phyloP scores from a whole-genome alignment of 1,140 invertebrate genomes.

The Drosophila saltans region DNA sequence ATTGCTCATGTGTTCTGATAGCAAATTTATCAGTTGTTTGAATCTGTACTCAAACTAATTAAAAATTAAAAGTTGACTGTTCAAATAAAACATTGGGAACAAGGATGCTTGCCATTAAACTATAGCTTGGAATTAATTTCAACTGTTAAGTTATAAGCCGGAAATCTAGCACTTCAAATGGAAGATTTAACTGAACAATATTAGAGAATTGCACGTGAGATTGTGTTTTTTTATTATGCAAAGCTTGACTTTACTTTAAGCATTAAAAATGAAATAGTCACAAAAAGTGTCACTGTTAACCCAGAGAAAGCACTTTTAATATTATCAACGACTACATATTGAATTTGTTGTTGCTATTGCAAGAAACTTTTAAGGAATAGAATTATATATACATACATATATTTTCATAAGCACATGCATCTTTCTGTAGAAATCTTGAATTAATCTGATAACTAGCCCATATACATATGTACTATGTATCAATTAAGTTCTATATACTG shows the following conservation, averaged over 20 bases:
- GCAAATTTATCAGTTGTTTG: conserved; percentile 18
- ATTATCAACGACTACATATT: too few species aligned
- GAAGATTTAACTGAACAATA: too few species aligned
- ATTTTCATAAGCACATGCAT: too few species aligned
- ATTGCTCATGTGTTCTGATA: conserved; percentile 29
- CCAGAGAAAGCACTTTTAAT: background rate
- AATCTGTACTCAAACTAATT: conserved; percentile 34
- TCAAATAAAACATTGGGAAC: conserved; percentile 26
- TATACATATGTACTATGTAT: too few species aligned
- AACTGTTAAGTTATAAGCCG: too few species aligned
- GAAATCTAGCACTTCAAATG: too few species aligned
- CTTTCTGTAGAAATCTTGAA: too few species aligned
- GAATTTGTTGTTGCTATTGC: too few species aligned
- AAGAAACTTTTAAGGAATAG: too few species aligned
- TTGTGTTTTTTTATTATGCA: background rate
- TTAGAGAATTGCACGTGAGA: background rate
- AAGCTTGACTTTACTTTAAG: background rate
- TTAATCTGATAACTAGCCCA: too few species aligned
- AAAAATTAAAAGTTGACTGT: background rate
- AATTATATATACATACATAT: too few species aligned
- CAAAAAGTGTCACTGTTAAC: background rate
- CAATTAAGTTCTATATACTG: too few species aligned
- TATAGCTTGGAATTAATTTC: background rate
- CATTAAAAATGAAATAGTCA: background rate
- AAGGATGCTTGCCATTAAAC: conserved; percentile 22